phyloP scores from a whole-genome alignment of 2,113 vertebrate species.

The Scomber japonicus region DNA sequence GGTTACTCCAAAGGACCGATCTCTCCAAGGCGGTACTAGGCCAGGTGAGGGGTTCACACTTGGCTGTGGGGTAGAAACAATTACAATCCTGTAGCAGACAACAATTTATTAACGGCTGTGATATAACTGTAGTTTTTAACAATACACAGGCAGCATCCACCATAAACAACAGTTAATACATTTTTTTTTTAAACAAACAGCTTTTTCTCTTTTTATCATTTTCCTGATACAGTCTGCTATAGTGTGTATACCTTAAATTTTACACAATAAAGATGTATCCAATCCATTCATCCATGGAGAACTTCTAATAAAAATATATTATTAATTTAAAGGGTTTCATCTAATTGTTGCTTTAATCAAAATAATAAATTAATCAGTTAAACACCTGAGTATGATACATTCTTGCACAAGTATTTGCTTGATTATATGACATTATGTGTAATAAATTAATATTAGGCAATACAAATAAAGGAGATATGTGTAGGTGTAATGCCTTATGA shows the following conservation, averaged over 20 bases:
- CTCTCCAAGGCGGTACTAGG: slow-evolving; percentile 76
- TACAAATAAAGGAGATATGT: neutral
- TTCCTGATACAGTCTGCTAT: no score
- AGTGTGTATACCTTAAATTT: neutral
- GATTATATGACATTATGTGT: neutral
- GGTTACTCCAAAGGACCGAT: slow-evolving; percentile 81
- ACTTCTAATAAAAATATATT: neutral
- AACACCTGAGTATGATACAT: neutral
- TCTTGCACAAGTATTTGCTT: neutral
- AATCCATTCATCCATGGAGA: neutral
- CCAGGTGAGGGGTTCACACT: slow-evolving; percentile 77
- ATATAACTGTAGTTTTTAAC: neutral
- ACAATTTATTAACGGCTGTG: neutral
- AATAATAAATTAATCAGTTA: neutral
- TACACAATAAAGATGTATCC: neutral
- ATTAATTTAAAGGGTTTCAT: no score
- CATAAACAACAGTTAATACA: neutral
- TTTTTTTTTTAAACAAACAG: no score
- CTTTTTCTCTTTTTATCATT: no score
- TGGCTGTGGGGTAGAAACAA: neutral
- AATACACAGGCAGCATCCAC: no score
- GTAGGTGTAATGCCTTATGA: neutral
- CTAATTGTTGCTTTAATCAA: neutral
- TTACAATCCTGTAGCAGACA: neutral
- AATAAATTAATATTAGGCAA: neutral